These are phyloP conservation scores for Oscheius sp. DNA, from an alignment of 2,888 invertebrate species.

Conservation along the genomic window DNA sequence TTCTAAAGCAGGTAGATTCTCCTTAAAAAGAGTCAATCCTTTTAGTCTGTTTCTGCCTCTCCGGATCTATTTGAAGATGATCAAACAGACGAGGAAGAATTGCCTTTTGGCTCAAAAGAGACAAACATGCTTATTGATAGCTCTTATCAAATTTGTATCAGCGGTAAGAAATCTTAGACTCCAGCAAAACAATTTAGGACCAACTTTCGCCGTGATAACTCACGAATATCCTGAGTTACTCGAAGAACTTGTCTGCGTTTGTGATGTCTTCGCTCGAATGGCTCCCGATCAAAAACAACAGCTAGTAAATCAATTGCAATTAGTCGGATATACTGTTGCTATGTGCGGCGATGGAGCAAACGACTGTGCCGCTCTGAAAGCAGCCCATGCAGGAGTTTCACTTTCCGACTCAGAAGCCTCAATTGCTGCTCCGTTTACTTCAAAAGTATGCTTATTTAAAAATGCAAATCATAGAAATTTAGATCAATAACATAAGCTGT, in stretches of 20 bases:
- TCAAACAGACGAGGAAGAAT: constrained; percentile 13
- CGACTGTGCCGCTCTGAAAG: constrained; percentile 73
- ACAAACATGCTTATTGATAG: constrained; percentile 2
- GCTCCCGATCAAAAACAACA: constrained; percentile 79
- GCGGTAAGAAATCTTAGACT: constrained; percentile 20
- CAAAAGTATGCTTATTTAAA: constrained; percentile 73
- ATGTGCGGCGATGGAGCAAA: constrained; percentile 75
- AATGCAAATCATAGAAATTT: not conserved
- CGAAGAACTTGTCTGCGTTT: constrained; percentile 63
- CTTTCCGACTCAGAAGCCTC: constrained; percentile 75
- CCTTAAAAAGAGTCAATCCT: not conserved
- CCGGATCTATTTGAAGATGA: constrained; percentile 52
- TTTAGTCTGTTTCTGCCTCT: constrained; percentile 52
- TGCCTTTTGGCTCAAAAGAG: not conserved
- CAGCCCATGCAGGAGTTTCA: constrained; percentile 72
- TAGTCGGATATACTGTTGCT: constrained; percentile 71
- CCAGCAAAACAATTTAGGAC: constrained; percentile 36
- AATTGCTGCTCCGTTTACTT: constrained; percentile 77
- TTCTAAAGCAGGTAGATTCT: constrained; percentile 42
- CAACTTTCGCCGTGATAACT: constrained; percentile 63
- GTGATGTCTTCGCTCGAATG: constrained; percentile 72
- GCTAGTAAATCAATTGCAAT: constrained; percentile 71
- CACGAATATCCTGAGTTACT: constrained; percentile 68
- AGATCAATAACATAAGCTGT: constrained; percentile 65
- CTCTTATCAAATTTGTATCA: constrained; percentile 39